Evolutionary conservation across 1,140 invertebrate genomes (phyloP), one percentile per base, ranked within the genome.

Genomic region (Diorhabda elongata): DNA sequence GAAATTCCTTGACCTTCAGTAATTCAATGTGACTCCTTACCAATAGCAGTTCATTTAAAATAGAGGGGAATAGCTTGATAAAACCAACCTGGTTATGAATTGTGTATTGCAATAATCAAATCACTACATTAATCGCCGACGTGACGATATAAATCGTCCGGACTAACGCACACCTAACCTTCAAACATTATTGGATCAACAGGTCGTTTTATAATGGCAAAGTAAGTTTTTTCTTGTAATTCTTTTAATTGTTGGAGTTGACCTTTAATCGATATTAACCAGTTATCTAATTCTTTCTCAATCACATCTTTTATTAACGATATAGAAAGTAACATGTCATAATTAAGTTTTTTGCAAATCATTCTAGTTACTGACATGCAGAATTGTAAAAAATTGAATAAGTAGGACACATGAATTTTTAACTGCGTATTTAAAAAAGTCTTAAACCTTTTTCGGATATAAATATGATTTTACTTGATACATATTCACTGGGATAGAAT

Each of bases 201-300:
- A 65, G 64, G 64, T 65, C 47, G 47, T 52, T 8, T 52, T 26
- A 47, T 9, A 4, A 65, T 65, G 64, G 43, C 64, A 57, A 42
- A 9, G 64, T 65, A 58, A 65, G 64, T 65, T 65, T 65, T 65
- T 42, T 11, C 26, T 26, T 26, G 26, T 26, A 26, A 26, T 26
- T 26, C 26, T 26, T 26, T 26, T 26, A 26, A 26, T 26, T 26
- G 26, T 26, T 26, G 26, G 26, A 26, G 26, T 26, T 26, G 26
- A 26, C 26, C 26, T 26, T 26, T 26, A 26, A 26, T 26, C 26
- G 26, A 26, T 26, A 26, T 26, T 26, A 26, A 26, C 26, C 26
- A 26, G 26, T 26, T 26, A 26, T 26, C 26, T 26, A 26, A 26
- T 26, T 26, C 26, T 26, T 26, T 26, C 26, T 26, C 26, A 26